Base-by-base conservation (phyloP, 2,888 invertebrate species). In the Eupithecia dodoneata region DNA sequence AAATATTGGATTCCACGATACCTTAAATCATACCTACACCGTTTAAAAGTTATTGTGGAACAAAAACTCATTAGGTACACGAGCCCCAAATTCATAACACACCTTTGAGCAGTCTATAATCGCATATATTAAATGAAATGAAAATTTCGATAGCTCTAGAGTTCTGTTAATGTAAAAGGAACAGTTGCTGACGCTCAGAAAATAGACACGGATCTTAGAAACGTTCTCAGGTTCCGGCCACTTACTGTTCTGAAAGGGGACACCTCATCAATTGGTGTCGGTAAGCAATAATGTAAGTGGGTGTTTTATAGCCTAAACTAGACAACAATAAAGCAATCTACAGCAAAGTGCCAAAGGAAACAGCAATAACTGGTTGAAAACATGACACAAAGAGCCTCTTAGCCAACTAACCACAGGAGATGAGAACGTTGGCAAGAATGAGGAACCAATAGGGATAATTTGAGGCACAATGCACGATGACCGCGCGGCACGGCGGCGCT, bases 401-500 rank as follows among this genome's bases (percentile, higher is more conserved):
- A 71, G 80, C 81, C 81, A 82, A 83, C 81, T 30, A 82, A 82
- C 70, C 10, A 79, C 80, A 81, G 81, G 83, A 80, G 81, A 80
- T 82, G 80, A 76, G 80, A 81, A 82, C 84, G 84, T 85, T 83
- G 83, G 77, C 78, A 85, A 78, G 91, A 94, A 93, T 91, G 90
- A 92, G 91, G 91, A 92, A 91, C 92, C 94, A 93, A 94, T 94
- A 89, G 91, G 90, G 88, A 92, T 92, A 90, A 12, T 92, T 91
- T 91, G 89, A 88, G 85, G 83, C 87, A 87, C 86, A 90, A 87
- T 87, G 86, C 87, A 87, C 87, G 85, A 87, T 84, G 88, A 85
- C 88, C 85, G 85, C 85, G 87, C 87, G 72, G 77, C 82, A 83
- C 80, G 83, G 82, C 82, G 84, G 82, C 82, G 84, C 86, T 88